Percentiles rank a stretch among this genome's conserved stretches.
Evolutionary conservation across 92 coral and sea anemone genomes (phyloP).

Genomic region (Epizoanthus scotinus): DNA sequence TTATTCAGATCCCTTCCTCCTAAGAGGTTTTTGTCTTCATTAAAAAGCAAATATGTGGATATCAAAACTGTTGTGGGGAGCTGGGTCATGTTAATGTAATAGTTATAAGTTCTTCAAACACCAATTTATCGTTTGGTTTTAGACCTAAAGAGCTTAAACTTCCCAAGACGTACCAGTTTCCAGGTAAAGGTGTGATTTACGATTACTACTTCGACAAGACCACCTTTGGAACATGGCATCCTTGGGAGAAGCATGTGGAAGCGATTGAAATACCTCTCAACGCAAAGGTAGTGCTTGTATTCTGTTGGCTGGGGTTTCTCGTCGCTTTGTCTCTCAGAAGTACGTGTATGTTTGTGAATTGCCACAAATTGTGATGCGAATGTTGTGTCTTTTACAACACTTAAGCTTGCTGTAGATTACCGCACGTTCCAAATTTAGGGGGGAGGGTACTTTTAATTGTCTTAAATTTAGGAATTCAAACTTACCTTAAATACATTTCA

Average conservation of each 20-base stretch:
- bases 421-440: background rate
- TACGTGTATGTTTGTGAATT: background rate
- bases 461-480: too few species aligned
- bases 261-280: conserved; percentile 74
- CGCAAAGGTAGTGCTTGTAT: conserved; percentile 68
- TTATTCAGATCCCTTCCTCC: too few species aligned
- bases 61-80: background rate
- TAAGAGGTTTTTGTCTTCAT: too few species aligned
- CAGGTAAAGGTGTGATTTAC: conserved; percentile 91
- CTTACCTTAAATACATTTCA: too few species aligned
- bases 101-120: background rate
- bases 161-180: conserved; percentile 89
- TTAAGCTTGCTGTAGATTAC: too few species aligned
- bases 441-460: too few species aligned
- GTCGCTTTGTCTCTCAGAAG: background rate
- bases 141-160: conserved; percentile 95
- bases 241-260: conserved; percentile 92
- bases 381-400: background rate
- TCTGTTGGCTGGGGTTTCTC: background rate
- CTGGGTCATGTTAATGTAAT: too few species aligned
- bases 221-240: conserved; percentile 98
- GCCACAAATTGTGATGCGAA: background rate
- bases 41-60: too few species aligned
- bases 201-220: conserved; percentile 96
- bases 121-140: background rate